phyloP scores from a whole-genome alignment of 2,113 vertebrate genomes.

The Camarhynchus parvulus region DNA sequence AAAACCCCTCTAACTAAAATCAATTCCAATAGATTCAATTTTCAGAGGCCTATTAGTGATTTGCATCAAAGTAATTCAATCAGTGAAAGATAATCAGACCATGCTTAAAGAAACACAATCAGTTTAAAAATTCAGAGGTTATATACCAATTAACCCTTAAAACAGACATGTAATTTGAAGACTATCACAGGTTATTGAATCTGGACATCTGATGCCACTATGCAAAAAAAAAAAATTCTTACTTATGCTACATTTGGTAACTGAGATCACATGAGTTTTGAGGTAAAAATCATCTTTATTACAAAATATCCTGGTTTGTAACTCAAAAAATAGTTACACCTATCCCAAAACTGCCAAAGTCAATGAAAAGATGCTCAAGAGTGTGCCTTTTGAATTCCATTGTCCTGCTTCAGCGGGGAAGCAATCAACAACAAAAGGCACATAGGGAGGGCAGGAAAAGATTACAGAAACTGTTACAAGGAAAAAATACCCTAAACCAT shows the following conservation, averaged over 20 bases:
- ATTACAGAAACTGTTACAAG: not conserved
- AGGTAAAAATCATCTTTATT: not conserved
- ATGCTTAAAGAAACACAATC: not conserved
- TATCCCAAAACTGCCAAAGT: not conserved
- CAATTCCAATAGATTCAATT: slow-evolving; percentile 19
- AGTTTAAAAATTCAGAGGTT: slow-evolving; percentile 4
- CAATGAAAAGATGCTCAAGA: not conserved
- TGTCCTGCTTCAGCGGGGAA: not conserved
- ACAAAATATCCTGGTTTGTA: not conserved
- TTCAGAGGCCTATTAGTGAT: slow-evolving; percentile 2
- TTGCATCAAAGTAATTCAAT: not conserved
- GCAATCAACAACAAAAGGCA: not conserved
- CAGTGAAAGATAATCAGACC: not conserved
- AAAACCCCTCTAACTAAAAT: slow-evolving; percentile 27
- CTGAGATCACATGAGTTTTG: not conserved
- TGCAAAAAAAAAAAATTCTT: not conserved
- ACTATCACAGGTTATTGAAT: not conserved
- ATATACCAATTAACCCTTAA: not conserved
- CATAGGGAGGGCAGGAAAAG: accelerated
- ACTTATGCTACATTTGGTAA: not conserved
- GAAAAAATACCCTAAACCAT: not conserved
- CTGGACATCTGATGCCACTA: not conserved
- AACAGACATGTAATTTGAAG: not conserved
- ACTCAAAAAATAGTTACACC: not conserved
- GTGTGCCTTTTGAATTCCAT: not conserved